phyloP scores from a whole-genome alignment of 2,113 vertebrate species.

The Saccopteryx leptura region DNA sequence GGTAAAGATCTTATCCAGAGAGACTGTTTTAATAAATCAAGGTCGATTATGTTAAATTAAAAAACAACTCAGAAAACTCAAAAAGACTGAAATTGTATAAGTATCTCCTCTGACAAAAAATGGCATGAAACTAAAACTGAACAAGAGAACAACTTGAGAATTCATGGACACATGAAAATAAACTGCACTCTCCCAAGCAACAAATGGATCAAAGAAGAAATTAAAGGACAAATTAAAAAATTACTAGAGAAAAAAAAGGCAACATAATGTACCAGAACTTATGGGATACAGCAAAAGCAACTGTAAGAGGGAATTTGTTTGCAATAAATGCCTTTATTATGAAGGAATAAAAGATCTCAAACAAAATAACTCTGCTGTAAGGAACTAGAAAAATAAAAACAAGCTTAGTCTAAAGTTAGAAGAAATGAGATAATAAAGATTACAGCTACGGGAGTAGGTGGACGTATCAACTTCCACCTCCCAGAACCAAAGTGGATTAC shows the following conservation, averaged over 20 bases:
- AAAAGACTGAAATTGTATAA: not conserved
- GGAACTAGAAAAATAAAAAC: not conserved
- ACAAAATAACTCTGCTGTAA: not conserved
- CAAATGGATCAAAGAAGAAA: not conserved
- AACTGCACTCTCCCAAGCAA: not conserved
- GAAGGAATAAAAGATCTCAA: not conserved
- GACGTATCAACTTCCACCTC: no score
- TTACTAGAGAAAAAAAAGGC: not conserved
- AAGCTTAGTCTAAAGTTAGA: not conserved
- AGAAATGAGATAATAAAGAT: not conserved
- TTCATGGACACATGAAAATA: not conserved
- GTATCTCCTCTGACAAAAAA: not conserved
- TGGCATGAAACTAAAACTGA: not conserved
- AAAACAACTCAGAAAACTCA: not conserved
- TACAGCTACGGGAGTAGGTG: not conserved
- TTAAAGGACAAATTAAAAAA: not conserved
- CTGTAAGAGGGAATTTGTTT: not conserved
- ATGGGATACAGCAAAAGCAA: not conserved
- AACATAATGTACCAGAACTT: not conserved
- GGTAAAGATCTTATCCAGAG: not conserved
- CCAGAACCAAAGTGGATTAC: no score
- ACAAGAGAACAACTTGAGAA: not conserved
- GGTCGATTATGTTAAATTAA: not conserved
- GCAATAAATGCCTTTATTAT: not conserved
- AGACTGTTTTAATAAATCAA: not conserved